Evolutionary conservation across 2,797 vertebrate genomes (phyloP).

Genomic region (Phataginus tetradactyla): DNA sequence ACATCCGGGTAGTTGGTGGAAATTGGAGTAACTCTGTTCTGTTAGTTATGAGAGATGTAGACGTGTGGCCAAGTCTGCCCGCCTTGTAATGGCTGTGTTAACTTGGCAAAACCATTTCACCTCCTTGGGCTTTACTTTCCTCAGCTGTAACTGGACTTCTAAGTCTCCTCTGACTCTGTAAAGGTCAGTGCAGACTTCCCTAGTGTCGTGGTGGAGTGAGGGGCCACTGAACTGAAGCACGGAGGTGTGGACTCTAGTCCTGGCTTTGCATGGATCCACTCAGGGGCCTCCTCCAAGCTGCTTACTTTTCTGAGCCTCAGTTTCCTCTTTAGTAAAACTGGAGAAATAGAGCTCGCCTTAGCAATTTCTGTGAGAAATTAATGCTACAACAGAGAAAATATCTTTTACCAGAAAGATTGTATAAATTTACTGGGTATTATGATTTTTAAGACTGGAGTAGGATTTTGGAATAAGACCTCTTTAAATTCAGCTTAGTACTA

Average conservation of each 20-base stretch:
- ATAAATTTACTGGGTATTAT: neutral
- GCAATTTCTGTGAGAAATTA: neutral
- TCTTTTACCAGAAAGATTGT: neutral
- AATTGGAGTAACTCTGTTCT: neutral
- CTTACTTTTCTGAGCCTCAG: neutral
- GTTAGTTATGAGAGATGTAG: neutral
- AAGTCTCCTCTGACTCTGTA: neutral
- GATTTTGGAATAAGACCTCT: neutral
- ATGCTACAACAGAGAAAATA: neutral
- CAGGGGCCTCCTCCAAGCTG: neutral
- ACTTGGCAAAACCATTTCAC: neutral
- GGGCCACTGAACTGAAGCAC: neutral
- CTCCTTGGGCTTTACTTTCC: neutral
- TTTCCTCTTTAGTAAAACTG: neutral
- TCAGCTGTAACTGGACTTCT: neutral
- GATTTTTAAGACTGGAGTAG: neutral
- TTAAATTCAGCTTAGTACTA: neutral
- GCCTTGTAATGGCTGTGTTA: neutral
- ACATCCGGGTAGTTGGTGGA: neutral
- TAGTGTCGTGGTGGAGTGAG: neutral
- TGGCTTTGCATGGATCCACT: neutral
- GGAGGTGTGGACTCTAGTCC: neutral
- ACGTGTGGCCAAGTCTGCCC: neutral
- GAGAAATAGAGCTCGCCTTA: neutral
- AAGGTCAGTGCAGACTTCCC: neutral